A percentile compares a stretch with the other conserved stretches of the same genome.
These are phyloP conservation scores for Xestia ashworthii DNA, from an alignment of 2,888 invertebrate species.

Conservation along the genomic window DNA sequence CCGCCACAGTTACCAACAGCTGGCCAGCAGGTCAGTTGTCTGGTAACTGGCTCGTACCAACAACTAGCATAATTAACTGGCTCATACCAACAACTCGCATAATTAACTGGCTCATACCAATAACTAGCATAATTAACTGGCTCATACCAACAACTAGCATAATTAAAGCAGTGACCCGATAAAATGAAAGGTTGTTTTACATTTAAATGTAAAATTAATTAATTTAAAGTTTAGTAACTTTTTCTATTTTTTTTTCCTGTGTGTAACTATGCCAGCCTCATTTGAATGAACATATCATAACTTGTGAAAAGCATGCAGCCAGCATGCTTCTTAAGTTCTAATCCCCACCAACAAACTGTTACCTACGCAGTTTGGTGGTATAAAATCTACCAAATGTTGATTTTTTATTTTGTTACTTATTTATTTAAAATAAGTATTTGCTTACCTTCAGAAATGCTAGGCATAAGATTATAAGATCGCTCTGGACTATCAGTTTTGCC, in stretches of 20 bases:
- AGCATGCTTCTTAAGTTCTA: background rate
- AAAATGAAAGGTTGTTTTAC: background rate
- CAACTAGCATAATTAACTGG: too few relatives aligned
- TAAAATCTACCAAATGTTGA: too few relatives aligned
- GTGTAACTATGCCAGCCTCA: background rate
- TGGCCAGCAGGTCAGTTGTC: background rate
- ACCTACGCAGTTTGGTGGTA: too few relatives aligned
- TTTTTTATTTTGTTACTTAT: too few relatives aligned
- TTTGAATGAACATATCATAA: background rate
- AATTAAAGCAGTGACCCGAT: background rate
- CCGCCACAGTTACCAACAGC: too few relatives aligned
- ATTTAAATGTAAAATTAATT: background rate
- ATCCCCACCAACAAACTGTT: too few relatives aligned
- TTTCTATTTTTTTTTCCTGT: background rate
- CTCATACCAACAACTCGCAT: too few relatives aligned
- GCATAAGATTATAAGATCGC: constrained; percentile 70
- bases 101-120: too few relatives aligned
- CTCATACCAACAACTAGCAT: too few relatives aligned
- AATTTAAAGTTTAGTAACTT: too few relatives aligned
- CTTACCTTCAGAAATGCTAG: constrained; percentile 84
- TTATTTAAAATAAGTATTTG: background rate
- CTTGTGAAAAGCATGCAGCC: background rate
- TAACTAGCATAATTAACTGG: too few relatives aligned
- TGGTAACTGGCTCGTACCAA: background rate
- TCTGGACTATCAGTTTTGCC: constrained; percentile 81